A percentile compares a stretch with the other conserved stretches of the same genome.
phyloP scores from a whole-genome alignment of 2,888 invertebrate genomes.

The Torymus tubicola region DNA sequence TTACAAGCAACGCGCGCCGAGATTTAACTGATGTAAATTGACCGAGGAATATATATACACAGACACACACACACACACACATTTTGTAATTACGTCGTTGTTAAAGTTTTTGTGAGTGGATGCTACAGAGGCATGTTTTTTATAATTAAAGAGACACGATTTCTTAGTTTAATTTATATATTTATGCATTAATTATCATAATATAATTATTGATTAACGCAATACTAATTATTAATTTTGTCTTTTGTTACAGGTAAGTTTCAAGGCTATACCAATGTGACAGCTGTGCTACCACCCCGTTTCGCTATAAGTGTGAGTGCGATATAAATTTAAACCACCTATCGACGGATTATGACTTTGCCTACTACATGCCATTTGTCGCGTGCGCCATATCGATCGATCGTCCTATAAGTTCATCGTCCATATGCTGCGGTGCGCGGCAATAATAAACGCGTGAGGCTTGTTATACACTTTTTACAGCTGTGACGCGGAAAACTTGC shows the following conservation, averaged over 20 bases:
- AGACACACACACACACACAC: no score
- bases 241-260: conserved; percentile 52
- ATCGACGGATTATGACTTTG: conserved; percentile 1
- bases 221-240: background rate
- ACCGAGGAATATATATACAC: no score
- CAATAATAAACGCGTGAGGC: background rate
- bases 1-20: background rate
- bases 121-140: no score
- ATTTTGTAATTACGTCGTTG: no score
- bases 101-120: no score
- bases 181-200: no score
- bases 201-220: no score
- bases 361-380: background rate
- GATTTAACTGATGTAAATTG: background rate
- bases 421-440: background rate
- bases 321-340: conserved; percentile 25
- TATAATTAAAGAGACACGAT: no score
- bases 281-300: background rate
- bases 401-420: conserved; percentile 25
- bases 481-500: background rate
- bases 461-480: background rate
- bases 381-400: conserved; percentile 23
- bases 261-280: no score
- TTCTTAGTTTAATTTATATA: no score
- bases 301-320: conserved; percentile 11